Conservation (phyloP, 92 coral and sea anemone species). For the Porites divaricata region DNA sequence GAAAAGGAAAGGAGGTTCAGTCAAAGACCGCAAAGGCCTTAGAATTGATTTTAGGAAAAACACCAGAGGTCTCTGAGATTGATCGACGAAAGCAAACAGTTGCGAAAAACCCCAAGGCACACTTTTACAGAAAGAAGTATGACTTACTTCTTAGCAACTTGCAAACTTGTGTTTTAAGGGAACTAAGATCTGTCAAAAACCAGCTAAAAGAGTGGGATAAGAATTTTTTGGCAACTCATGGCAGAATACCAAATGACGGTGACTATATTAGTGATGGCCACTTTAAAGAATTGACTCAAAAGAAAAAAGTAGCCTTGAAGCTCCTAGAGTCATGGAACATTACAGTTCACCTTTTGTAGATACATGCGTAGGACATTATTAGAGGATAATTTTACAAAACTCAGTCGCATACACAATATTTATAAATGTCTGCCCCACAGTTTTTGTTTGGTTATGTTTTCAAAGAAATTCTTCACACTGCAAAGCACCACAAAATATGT, state of each 20-base stretch:
- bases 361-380: not conserved
- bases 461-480: no score
- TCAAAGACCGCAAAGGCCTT: constrained; percentile 38
- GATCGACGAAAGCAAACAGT: constrained; percentile 7
- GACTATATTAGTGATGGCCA: not conserved
- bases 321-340: constrained; percentile 42
- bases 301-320: constrained; percentile 25
- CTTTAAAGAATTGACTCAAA: not conserved
- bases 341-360: constrained; percentile 18
- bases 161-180: constrained; percentile 19
- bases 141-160: not conserved
- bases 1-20: constrained; percentile 12
- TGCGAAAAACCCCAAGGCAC: constrained; percentile 24
- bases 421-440: not conserved
- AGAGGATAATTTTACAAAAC: not conserved
- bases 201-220: constrained; percentile 27
- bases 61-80: constrained; percentile 18
- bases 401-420: not conserved
- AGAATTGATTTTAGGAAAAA: constrained; percentile 7
- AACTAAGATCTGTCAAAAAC: constrained; percentile 3
- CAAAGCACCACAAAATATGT: no score
- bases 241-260: constrained; percentile 20
- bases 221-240: not conserved
- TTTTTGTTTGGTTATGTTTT: not conserved
- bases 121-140: constrained; percentile 32